A percentile compares a stretch with the other conserved stretches of the same genome.
phyloP scores from a whole-genome alignment of 1,140 invertebrate genomes.

The Dendroctonus ponderosae region DNA sequence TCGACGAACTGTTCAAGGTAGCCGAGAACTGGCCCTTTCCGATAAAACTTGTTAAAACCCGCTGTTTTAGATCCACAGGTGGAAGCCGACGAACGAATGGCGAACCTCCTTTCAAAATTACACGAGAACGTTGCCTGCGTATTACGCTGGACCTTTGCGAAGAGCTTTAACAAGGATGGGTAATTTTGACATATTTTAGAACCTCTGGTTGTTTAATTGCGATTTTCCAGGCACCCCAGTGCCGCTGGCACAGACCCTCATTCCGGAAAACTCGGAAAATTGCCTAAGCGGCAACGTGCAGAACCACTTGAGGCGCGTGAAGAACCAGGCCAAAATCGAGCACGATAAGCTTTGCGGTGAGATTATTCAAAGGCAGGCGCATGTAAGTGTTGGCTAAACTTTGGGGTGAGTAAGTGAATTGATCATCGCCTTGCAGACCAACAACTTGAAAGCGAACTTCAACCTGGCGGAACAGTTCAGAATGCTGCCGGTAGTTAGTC shows the following conservation, averaged over 20 bases:
- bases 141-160: conserved; percentile 85
- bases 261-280: conserved; percentile 91
- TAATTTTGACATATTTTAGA: conserved; percentile 14
- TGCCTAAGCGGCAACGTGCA: conserved; percentile 90
- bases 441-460: conserved; percentile 45
- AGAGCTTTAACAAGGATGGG: conserved; percentile 91
- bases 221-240: conserved; percentile 59
- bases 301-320: conserved; percentile 92
- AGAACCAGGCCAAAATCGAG: conserved; percentile 93
- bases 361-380: conserved; percentile 47
- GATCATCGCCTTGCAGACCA: conserved; percentile 35
- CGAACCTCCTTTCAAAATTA: conserved; percentile 90
- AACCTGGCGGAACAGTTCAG: conserved; percentile 47
- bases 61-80: conserved; percentile 69
- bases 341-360: conserved; percentile 81
- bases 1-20: conserved; percentile 87
- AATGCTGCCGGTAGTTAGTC: conserved; percentile 66
- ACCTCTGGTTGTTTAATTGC: not conserved
- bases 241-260: conserved; percentile 75
- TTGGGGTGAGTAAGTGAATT: not conserved
- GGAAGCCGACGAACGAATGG: conserved; percentile 89
- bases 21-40: not conserved
- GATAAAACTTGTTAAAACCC: not conserved
- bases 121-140: conserved; percentile 90
- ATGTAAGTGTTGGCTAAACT: conserved; percentile 34